Conservation (phyloP, 64 coral and sea anemone species). For the Stichodactyla helianthus region DNA sequence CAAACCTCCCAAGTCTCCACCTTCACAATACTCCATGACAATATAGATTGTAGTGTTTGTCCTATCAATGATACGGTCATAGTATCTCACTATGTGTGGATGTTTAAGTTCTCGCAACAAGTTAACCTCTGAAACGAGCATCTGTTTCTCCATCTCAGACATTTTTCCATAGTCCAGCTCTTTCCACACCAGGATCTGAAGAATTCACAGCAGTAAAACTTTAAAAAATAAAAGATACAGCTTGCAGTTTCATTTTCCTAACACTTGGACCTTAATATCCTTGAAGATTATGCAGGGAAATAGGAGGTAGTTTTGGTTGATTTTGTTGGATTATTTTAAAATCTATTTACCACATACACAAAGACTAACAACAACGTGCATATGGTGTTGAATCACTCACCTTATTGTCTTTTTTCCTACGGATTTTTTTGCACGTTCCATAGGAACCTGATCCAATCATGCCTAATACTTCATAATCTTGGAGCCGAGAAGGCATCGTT, state of each 20-base stretch:
- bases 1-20: constrained; percentile 82
- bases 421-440: constrained; percentile 92
- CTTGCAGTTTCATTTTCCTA: background rate
- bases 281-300: too few species aligned
- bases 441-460: constrained; percentile 95
- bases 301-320: too few species aligned
- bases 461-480: constrained; percentile 71
- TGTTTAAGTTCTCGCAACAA: constrained; percentile 92
- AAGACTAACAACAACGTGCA: background rate
- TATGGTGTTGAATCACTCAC: constrained; percentile 14
- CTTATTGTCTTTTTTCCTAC: constrained; percentile 85
- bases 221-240: background rate
- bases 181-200: constrained; percentile 93
- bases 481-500: constrained; percentile 80
- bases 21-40: constrained; percentile 97
- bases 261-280: background rate
- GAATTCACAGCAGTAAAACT: background rate
- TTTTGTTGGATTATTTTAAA: too few species aligned
- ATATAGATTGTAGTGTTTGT: constrained; percentile 97
- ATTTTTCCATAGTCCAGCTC: constrained; percentile 96
- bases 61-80: constrained; percentile 93
- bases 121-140: constrained; percentile 99
- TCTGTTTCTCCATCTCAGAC: constrained; percentile 90
- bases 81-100: constrained; percentile 92
- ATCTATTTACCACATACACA: background rate